phyloP scores from a whole-genome alignment of 2,888 invertebrate genomes.

The Chirona hameri region DNA sequence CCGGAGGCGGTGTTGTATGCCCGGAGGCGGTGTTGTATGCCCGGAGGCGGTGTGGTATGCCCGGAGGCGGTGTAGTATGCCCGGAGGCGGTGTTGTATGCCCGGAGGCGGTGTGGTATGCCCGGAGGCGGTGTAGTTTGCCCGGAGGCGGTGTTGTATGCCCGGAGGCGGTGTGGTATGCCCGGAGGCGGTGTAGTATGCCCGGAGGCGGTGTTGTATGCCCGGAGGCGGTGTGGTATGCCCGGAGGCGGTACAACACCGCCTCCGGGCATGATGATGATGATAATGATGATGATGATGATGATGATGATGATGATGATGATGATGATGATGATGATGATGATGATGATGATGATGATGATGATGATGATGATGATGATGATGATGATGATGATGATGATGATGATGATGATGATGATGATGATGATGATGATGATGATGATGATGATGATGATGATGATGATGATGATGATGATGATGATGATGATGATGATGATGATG shows the following conservation, averaged over 20 bases:
- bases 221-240: too few species aligned
- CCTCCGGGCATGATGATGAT: background rate
- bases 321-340: constrained; percentile 10
- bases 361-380: constrained; percentile 22
- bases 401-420: background rate
- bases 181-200: too few species aligned
- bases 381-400: background rate
- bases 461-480: constrained; percentile 7
- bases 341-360: constrained; percentile 22
- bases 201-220: too few species aligned
- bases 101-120: too few species aligned
- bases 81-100: too few species aligned
- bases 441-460: constrained; percentile 23
- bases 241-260: background rate
- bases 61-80: too few species aligned
- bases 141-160: too few species aligned
- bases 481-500: constrained; percentile 14
- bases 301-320: constrained; percentile 12
- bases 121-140: too few species aligned
- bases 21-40: too few species aligned
- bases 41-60: too few species aligned
- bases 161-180: too few species aligned
- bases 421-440: constrained; percentile 23
- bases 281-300: constrained; percentile 22
- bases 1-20: too few species aligned